A percentile compares a stretch with the other conserved stretches of the same genome.
These are phyloP conservation scores for Aphaenogaster rudis DNA, from an alignment of 1,140 invertebrate genomes.

Conservation along the genomic window DNA sequence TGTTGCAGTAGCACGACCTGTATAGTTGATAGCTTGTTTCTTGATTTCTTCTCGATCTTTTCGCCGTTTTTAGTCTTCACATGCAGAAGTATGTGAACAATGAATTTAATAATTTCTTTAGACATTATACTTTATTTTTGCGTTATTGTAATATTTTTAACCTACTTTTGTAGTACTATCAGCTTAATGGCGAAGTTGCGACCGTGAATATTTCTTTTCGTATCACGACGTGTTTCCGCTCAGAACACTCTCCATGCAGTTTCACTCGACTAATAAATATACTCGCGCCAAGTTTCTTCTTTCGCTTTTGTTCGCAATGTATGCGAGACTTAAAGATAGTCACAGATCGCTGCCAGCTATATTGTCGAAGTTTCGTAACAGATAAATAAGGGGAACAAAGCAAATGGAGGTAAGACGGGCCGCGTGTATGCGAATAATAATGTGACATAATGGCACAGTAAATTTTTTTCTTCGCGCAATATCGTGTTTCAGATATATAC, in stretches of 20 bases:
- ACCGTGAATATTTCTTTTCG: conserved; percentile 42
- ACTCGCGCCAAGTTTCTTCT: conserved; percentile 58
- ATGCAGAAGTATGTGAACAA: background rate
- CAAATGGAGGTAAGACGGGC: background rate
- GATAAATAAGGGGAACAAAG: conserved; percentile 49
- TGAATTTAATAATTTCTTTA: conserved; percentile 22
- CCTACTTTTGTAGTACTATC: background rate
- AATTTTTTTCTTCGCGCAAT: background rate
- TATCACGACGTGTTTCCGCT: conserved; percentile 25
- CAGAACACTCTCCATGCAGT: conserved; percentile 38
- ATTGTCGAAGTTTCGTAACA: conserved; percentile 56
- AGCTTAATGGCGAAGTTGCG: conserved; percentile 49
- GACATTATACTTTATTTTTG: background rate
- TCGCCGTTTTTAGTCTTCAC: background rate
- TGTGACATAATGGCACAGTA: conserved; percentile 15
- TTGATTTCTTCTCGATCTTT: background rate
- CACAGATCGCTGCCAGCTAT: conserved; percentile 55
- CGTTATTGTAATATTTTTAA: background rate
- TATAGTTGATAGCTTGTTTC: background rate
- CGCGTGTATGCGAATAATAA: conserved; percentile 13
- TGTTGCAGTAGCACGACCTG: background rate
- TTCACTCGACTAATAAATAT: conserved; percentile 57
- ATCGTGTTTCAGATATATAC: background rate
- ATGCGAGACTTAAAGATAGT: conserved; percentile 54
- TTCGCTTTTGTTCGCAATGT: conserved; percentile 42